Evolutionary conservation across 2,113 vertebrate genomes (phyloP).

Genomic region (Embiotoca jacksoni): DNA sequence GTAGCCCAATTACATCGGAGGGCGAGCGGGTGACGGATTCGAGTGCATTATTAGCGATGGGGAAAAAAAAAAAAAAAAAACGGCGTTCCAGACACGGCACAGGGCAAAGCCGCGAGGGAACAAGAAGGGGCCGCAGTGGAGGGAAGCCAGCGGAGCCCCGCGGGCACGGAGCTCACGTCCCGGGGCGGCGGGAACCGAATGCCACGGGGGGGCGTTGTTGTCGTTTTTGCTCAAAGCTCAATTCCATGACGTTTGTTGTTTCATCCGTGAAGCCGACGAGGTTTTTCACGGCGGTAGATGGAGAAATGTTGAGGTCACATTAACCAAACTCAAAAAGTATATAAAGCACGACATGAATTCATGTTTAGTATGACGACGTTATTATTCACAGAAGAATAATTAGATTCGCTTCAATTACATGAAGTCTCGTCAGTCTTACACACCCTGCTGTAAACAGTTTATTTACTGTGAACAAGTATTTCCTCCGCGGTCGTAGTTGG

Average conservation of each 20-base stretch:
- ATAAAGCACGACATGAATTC: too few relatives aligned
- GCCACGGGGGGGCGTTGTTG: background rate
- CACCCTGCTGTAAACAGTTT: too few relatives aligned
- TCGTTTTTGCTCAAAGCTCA: background rate
- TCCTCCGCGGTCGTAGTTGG: too few relatives aligned
- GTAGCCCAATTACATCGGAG: background rate
- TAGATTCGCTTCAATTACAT: too few relatives aligned
- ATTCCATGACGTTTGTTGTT: background rate
- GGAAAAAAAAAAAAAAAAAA: background rate
- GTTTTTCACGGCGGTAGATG: too few relatives aligned
- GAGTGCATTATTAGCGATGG: conserved; percentile 52
- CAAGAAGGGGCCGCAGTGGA: background rate
- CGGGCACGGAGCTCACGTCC: background rate
- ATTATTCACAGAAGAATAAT: too few relatives aligned
- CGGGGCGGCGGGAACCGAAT: background rate
- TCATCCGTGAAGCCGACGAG: too few relatives aligned
- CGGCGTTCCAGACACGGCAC: background rate
- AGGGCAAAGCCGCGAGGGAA: conserved; percentile 12
- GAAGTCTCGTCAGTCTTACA: too few relatives aligned
- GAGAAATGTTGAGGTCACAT: too few relatives aligned
- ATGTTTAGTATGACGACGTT: too few relatives aligned
- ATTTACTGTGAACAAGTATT: too few relatives aligned
- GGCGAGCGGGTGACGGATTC: background rate
- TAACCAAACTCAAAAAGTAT: too few relatives aligned
- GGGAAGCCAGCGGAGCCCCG: background rate